A percentile compares a stretch with the other conserved stretches of the same genome.
Evolutionary conservation across 2,797 vertebrate genomes (phyloP).

Genomic region (Alauda arvensis): DNA sequence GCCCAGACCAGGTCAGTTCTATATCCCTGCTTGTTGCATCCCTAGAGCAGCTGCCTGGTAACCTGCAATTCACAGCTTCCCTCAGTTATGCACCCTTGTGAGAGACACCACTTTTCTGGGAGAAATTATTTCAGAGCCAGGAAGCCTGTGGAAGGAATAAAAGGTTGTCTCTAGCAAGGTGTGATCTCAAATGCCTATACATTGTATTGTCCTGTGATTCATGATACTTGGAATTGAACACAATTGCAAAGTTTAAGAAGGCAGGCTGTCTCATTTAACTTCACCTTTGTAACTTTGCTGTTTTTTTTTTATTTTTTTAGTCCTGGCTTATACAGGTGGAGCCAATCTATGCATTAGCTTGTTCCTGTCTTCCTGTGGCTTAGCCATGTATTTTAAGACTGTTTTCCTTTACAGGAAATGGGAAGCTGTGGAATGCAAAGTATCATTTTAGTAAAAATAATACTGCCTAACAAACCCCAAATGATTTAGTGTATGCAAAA

Average conservation of each 20-base stretch:
- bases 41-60: not conserved
- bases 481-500: conserved; percentile 44
- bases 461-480: conserved; percentile 43
- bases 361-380: conserved; percentile 58
- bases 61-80: not conserved
- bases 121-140: not conserved
- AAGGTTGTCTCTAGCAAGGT: not conserved
- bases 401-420: conserved; percentile 57
- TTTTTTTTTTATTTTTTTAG: not conserved
- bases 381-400: conserved; percentile 57
- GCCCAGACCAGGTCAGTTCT: not conserved
- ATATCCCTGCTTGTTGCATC: rapidly evolving
- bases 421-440: conserved; percentile 63
- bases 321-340: conserved; percentile 27
- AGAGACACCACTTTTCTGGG: not conserved
- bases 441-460: conserved; percentile 61
- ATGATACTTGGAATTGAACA: not conserved
- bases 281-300: not conserved
- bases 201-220: not conserved
- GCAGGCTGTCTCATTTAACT: not conserved
- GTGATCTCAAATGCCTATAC: not conserved
- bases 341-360: conserved; percentile 56
- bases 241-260: not conserved
- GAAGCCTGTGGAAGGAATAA: not conserved
- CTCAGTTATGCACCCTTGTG: not conserved